phyloP scores from a whole-genome alignment of 2,888 invertebrate genomes.

The Archips xylosteana region DNA sequence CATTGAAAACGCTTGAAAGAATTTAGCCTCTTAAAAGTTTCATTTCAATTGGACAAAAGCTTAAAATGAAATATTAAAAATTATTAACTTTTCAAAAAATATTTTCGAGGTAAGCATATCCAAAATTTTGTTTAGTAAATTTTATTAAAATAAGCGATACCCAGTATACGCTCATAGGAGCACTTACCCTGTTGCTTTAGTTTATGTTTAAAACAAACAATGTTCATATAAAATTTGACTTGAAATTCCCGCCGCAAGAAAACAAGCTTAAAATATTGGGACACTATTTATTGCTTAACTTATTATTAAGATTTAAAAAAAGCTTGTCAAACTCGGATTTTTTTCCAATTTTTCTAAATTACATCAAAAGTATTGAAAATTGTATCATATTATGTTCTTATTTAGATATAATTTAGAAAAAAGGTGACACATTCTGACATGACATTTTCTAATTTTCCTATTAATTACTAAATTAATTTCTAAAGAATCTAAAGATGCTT shows the following conservation, averaged over 20 bases:
- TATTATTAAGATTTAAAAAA: not conserved
- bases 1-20: not conserved
- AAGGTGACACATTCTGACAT: not conserved
- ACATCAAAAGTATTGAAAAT: too few relatives aligned
- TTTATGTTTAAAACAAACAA: conserved; percentile 14
- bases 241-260: not conserved
- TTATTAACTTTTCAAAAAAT: conserved; percentile 67
- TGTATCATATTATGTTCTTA: too few relatives aligned
- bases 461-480: conserved; percentile 8
- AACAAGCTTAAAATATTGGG: conserved; percentile 2
- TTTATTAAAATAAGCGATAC: conserved; percentile 52
- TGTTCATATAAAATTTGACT: conserved; percentile 9
- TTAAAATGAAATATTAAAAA: conserved; percentile 53
- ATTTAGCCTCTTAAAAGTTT: not conserved
- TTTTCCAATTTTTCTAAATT: too few relatives aligned
- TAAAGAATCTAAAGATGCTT: conserved; percentile 5
- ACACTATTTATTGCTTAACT: not conserved
- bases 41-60: conserved; percentile 52
- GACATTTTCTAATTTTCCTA: conserved; percentile 2
- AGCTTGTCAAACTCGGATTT: not conserved
- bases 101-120: conserved; percentile 67
- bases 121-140: conserved; percentile 62
- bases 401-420: too few relatives aligned
- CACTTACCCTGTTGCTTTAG: conserved; percentile 35
- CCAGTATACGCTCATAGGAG: conserved; percentile 21